Evolutionary conservation across 1,140 invertebrate genomes (phyloP), one percentile per base, ranked within the genome.

Genomic region (Penaeus chinensis): DNA sequence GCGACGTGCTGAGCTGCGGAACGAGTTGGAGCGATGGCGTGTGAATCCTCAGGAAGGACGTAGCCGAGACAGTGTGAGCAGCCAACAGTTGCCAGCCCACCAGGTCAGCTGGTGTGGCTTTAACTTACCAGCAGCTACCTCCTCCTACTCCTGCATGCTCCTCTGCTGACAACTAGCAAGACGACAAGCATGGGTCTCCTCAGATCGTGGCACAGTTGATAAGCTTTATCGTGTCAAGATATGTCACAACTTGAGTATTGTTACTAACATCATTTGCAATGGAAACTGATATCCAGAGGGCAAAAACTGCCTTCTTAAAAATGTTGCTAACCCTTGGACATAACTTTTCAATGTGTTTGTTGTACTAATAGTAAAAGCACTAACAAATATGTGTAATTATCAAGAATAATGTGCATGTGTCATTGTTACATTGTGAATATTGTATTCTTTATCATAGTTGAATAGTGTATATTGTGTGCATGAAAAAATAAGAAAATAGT

Each of bases 1-100:
- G 22, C 91, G 91, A 10, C 90, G 91, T 7, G 89, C 91, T 84
- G 92, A 92, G 90, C 91, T 91, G 91, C 92, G 89, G 91, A 92
- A 91, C 91, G 93, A 91, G 63, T 89, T 93, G 84, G 92, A 93
- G 87, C 92, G 92, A 19, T 91, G 94, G 91, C 92, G 92, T 89
- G 92, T 91, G 89, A 93, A 94, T 85, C 91, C 82, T 27, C 76
- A 80, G 77, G 87, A 54, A n/a, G 82, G 65, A 80, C 63, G 54
- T 63, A 37, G 78, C 61, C 63, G 78, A 74, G 82, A 79, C 42
- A 84, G 85, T 78, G 42, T 32, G 63, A 82, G 32, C 80, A 79
- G n/a, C 63, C 87, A 74, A 27, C 90, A 89, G 87, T 62, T 61
- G 63, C 60, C 61, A 79, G 61, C 63, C 76, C 84, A 69, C 61